Percentiles rank a stretch among this genome's conserved stretches.
Evolutionary conservation across 1,140 invertebrate species (phyloP).

Genomic region (Pollicipes pollicipes): DNA sequence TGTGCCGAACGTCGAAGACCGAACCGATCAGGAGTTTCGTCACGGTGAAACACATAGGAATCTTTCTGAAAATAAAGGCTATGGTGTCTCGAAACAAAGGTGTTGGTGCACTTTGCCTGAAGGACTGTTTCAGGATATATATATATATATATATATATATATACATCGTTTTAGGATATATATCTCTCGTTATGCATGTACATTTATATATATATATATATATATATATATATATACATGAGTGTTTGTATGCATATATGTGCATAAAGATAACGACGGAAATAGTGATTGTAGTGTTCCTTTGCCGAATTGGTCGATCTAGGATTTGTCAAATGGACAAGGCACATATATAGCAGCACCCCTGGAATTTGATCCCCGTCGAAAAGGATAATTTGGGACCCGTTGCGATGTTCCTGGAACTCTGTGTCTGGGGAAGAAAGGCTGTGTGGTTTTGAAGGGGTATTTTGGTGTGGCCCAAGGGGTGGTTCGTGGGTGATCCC

Average conservation of each 20-base stretch:
- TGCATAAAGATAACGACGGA: neutral
- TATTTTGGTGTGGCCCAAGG: neutral
- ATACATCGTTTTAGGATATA: too few relatives aligned
- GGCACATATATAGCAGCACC: neutral
- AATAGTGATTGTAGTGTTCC: slow-evolving; percentile 1
- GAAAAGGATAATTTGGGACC: too few relatives aligned
- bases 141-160: slow-evolving; percentile 15
- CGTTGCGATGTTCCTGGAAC: neutral
- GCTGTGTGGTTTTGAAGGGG: neutral
- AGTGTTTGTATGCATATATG: slow-evolving; percentile 12
- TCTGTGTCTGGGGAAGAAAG: neutral
- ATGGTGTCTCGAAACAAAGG: too few relatives aligned
- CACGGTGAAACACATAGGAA: too few relatives aligned
- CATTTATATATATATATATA: slow-evolving; percentile 15
- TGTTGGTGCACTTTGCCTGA: too few relatives aligned
- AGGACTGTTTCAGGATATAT: too few relatives aligned
- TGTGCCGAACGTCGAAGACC: too few relatives aligned
- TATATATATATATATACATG: slow-evolving; percentile 14
- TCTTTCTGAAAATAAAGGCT: too few relatives aligned
- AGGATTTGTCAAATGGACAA: neutral
- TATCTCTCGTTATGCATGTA: too few relatives aligned
- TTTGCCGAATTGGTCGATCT: neutral
- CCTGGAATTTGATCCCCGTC: too few relatives aligned
- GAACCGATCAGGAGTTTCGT: too few relatives aligned
- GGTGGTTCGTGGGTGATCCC: too few relatives aligned